phyloP scores from a whole-genome alignment of 30 jellyfish, hydroid and myxozoan species.

The Aurelia sp. region DNA sequence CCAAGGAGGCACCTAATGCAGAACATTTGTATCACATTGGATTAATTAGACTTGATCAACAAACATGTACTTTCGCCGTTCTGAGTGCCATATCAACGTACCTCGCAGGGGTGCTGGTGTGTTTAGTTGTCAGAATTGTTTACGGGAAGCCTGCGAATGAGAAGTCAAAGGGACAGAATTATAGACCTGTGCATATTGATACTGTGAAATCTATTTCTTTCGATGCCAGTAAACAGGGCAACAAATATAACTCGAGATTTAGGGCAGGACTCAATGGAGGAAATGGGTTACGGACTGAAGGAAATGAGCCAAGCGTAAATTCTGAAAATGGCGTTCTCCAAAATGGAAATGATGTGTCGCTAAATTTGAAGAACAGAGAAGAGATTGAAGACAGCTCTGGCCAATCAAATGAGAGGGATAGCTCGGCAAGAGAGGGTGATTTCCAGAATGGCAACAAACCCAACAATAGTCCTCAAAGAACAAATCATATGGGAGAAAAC shows the following conservation, averaged over 20 bases:
- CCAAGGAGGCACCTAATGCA: neutral
- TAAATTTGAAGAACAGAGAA: too few species aligned
- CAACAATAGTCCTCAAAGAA: too few species aligned
- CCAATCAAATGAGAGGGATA: too few species aligned
- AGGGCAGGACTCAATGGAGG: too few species aligned
- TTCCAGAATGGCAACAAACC: too few species aligned
- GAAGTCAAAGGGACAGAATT: neutral
- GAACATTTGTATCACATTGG: conserved; percentile 40
- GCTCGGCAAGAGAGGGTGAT: too few species aligned
- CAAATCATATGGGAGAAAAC: too few species aligned
- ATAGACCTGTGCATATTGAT: conserved; percentile 22
- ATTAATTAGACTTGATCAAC: conserved; percentile 14
- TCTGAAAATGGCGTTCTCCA: too few species aligned
- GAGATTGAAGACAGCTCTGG: too few species aligned
- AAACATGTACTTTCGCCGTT: conserved; percentile 5
- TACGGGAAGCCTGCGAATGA: conserved; percentile 6
- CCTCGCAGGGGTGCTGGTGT: conserved; percentile 20
- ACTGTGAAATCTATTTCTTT: neutral
- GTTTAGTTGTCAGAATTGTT: conserved; percentile 2
- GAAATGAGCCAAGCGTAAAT: too few species aligned
- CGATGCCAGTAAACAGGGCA: neutral
- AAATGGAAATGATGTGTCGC: too few species aligned
- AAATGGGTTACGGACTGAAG: too few species aligned
- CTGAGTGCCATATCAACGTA: conserved; percentile 12
- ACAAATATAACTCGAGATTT: neutral